phyloP scores from a whole-genome alignment of 2,888 invertebrate species.

The Deilephila porcellus region DNA sequence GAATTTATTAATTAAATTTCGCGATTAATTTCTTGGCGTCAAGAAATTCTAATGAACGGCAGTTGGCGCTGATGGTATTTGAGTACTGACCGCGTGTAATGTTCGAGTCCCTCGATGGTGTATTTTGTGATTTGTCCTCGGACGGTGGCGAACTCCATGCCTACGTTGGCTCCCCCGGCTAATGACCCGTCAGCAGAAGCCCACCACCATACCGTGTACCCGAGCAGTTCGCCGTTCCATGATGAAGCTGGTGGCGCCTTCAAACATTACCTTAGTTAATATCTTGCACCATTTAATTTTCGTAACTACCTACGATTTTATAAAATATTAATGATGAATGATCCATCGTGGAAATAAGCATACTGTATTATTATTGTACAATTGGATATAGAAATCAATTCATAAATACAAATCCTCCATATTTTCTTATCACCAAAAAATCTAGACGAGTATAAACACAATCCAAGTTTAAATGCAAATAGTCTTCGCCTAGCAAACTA shows the following conservation, averaged over 20 bases:
- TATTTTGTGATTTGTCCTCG: constrained; percentile 90
- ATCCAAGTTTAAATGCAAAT: background rate
- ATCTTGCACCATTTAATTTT: background rate
- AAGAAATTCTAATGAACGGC: constrained; percentile 3
- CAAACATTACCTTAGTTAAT: constrained; percentile 28
- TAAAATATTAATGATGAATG: no score
- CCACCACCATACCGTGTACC: constrained; percentile 91
- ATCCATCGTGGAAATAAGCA: no score
- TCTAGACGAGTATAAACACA: background rate
- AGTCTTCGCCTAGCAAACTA: background rate
- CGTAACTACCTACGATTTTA: no score
- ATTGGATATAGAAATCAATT: no score
- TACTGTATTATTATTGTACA: no score
- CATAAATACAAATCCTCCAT: no score
- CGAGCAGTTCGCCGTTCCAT: constrained; percentile 91
- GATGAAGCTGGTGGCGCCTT: constrained; percentile 88
- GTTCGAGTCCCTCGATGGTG: constrained; percentile 88
- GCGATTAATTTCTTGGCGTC: background rate
- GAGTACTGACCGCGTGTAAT: constrained; percentile 88
- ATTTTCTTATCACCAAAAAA: no score
- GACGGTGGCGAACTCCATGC: constrained; percentile 87
- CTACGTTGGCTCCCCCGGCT: constrained; percentile 68
- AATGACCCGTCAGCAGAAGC: constrained; percentile 74
- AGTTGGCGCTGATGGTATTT: background rate
- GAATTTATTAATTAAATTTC: background rate